Base-by-base conservation (phyloP, 2,113 vertebrate genomes). In the Tupaia tana region DNA sequence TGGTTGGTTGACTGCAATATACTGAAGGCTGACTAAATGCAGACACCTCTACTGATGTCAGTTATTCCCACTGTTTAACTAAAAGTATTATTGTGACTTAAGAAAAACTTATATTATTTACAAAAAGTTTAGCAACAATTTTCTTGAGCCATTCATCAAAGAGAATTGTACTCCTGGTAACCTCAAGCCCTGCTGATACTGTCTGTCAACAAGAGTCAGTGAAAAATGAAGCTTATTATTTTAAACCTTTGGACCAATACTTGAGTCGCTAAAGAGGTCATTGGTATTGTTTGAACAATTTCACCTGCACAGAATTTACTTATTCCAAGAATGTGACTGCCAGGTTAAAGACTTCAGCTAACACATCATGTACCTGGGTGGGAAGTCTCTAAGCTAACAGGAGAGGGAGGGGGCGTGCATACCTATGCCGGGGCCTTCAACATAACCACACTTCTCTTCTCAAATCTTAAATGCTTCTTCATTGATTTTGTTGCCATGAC, bases 81-180 rank as follows among this genome's bases (percentile, higher is more conserved):
- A 74, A 94, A 93, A 71, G 85, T 25, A 66, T 27, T 80, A 61
- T n/a, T 71, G 89, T 59, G 25, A 80, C 66, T 87, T 69, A 20
- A 75, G 77, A 89, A 27, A 71, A 77, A 43, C 31, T n/a, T 59
- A n/a, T n/a, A 89, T 95, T n/a, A 89, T 95, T 97, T 94, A 81
- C 31, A 67, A 84, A 94, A 95, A 63, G 16, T 83, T 95, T 88
- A 91, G 86, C 82, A 70, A 56, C 71, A 56, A 56, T 93, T 93
- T 94, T 83, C 71, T 86, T 58, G 77, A 94, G 85, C 43, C 74
- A 64, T 67, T 96, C 92, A 92, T 93, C 77, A 87, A 88, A 97
- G 63, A 66, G 75, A 92, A 93, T 89, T 94, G 91, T 34, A 71
- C 24, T 90, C 34, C 74, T 86, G 70, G 80, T 70, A 92, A 90